These are phyloP conservation scores for Eulimnadia texana DNA, from an alignment of 1,140 invertebrate genomes.

Conservation along the genomic window DNA sequence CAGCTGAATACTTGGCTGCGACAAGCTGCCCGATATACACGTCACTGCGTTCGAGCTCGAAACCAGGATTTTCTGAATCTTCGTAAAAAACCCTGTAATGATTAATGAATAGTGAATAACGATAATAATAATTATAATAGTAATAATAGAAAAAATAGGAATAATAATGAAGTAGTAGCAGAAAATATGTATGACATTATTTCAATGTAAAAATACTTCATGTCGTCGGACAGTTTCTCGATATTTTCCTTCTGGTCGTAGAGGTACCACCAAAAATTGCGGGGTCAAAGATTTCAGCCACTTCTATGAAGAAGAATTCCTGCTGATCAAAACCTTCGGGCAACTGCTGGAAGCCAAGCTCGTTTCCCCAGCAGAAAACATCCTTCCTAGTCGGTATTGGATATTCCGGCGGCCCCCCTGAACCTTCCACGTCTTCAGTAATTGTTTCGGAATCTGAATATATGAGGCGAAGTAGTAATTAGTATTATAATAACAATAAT, in stretches of 20 bases:
- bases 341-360: background rate
- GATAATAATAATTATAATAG: background rate
- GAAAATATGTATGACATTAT: background rate
- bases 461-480: no score
- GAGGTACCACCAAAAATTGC: background rate
- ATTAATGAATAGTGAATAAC: background rate
- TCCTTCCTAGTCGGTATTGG: no score
- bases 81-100: background rate
- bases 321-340: background rate
- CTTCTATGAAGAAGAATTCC: background rate
- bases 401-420: no score
- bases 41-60: background rate
- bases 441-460: no score
- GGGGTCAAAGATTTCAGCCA: background rate
- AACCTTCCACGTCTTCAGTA: no score
- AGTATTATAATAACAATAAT: no score
- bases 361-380: no score
- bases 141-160: background rate
- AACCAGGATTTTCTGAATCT: background rate
- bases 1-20: background rate
- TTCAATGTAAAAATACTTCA: background rate
- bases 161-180: background rate
- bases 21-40: background rate
- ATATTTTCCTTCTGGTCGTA: background rate
- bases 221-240: background rate